Percentiles rank a stretch among this genome's conserved stretches.
phyloP scores from a whole-genome alignment of 2,797 vertebrate genomes.

The Coregonus sp. region DNA sequence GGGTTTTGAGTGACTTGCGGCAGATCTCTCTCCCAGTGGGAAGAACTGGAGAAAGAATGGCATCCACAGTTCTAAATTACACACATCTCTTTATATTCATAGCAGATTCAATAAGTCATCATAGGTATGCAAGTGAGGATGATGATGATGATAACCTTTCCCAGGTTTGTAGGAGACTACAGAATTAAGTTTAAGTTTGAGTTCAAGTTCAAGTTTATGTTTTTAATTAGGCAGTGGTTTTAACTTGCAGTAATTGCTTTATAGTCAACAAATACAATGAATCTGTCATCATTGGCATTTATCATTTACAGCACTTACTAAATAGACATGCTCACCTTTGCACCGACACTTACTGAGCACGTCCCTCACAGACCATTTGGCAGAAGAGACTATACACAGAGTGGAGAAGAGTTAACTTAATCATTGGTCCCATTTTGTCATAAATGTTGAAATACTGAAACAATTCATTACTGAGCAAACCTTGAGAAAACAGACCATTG shows the following conservation, averaged over 20 bases:
- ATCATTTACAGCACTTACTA: neutral
- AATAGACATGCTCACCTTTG: constrained; percentile 40
- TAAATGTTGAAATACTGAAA: neutral
- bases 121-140: neutral
- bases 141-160: neutral
- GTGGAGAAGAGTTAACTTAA: constrained; percentile 4
- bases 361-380: neutral
- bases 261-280: neutral
- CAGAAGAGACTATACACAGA: neutral
- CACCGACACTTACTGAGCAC: constrained; percentile 48
- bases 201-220: no score
- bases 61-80: neutral
- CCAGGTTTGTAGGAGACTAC: no score
- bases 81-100: neutral
- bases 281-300: neutral
- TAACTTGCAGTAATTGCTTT: neutral
- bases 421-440: constrained; percentile 21
- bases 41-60: constrained; percentile 26
- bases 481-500: neutral
- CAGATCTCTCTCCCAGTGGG: constrained; percentile 13
- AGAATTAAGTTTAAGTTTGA: no score
- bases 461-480: constrained; percentile 23
- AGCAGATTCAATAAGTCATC: neutral
- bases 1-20: fast-evolving
- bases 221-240: neutral